phyloP scores from a whole-genome alignment of 2,888 invertebrate genomes.

The Lepidocyrtoides sp. region DNA sequence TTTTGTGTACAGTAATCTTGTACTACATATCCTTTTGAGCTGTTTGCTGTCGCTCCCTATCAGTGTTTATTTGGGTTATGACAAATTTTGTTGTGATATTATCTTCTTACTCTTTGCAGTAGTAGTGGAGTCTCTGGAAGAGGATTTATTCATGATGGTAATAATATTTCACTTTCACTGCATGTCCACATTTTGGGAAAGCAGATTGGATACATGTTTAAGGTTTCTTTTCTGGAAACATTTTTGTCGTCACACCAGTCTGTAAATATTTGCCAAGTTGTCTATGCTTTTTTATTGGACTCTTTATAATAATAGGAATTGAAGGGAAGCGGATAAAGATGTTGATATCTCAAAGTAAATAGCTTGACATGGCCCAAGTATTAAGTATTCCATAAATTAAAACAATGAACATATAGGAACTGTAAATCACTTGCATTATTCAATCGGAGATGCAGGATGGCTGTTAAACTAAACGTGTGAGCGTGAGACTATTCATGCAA shows the following conservation, averaged over 20 bases:
- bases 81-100: conserved; percentile 59
- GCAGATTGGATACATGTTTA: not conserved
- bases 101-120: too few relatives aligned
- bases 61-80: conserved; percentile 71
- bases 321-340: not conserved
- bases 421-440: not conserved
- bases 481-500: conserved; percentile 68
- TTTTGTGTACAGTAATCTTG: not conserved
- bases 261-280: conserved; percentile 66
- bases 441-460: conserved; percentile 43
- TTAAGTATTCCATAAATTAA: not conserved
- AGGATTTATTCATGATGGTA: conserved; percentile 50
- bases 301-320: not conserved
- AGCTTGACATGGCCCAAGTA: not conserved
- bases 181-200: conserved; percentile 1
- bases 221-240: too few relatives aligned
- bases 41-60: conserved; percentile 67
- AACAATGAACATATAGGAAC: not conserved
- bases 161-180: conserved; percentile 46
- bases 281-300: conserved; percentile 2
- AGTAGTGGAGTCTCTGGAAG: conserved; percentile 32
- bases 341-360: not conserved
- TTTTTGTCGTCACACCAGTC: not conserved
- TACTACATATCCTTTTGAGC: conserved; percentile 42
- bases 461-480: conserved; percentile 51